These are phyloP conservation scores for Lemur catta DNA, from an alignment of 2,797 vertebrate species.

Conservation along the genomic window DNA sequence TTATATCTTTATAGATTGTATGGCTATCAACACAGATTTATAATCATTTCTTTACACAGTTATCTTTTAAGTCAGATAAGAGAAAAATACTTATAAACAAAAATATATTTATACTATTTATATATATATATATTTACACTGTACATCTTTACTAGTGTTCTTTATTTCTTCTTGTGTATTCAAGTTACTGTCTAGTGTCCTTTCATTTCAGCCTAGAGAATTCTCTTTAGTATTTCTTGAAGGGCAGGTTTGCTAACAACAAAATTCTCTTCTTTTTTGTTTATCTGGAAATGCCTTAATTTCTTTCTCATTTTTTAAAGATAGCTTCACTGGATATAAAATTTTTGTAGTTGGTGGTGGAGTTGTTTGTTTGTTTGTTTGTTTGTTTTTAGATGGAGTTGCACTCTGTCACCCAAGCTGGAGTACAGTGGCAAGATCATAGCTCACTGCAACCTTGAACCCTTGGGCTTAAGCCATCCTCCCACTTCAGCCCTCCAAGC, in stretches of 20 bases:
- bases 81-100: not conserved
- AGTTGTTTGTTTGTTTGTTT: no score
- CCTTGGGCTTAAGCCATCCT: no score
- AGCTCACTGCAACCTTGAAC: not conserved
- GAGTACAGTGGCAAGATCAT: not conserved
- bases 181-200: not conserved
- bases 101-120: not conserved
- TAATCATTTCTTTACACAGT: not conserved
- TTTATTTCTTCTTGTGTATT: not conserved
- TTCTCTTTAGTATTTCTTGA: not conserved
- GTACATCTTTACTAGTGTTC: not conserved
- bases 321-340: not conserved
- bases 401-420: not conserved
- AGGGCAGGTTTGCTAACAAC: not conserved
- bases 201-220: not conserved
- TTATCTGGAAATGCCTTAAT: not conserved
- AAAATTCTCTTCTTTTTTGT: not conserved
- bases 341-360: not conserved
- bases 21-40: not conserved
- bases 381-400: not conserved
- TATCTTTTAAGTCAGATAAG: not conserved
- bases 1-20: not conserved
- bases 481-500: no score
- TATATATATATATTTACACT: not conserved
- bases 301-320: not conserved